Evolutionary conservation across 1,140 invertebrate genomes (phyloP).

Genomic region (Lamellibrachia luymesi): DNA sequence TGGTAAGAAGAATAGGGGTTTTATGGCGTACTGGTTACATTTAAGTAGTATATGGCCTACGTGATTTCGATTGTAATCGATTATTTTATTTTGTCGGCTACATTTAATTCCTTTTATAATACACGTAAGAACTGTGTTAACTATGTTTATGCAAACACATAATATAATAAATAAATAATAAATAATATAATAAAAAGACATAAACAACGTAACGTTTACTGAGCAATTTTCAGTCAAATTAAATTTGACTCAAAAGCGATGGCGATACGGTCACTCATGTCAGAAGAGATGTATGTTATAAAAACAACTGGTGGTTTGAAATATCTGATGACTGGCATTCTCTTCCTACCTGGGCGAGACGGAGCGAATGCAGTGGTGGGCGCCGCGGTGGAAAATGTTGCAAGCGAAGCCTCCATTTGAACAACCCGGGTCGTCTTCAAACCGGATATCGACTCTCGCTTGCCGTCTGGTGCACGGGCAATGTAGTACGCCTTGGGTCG

Average conservation of each 20-base stretch:
- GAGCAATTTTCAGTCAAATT: neutral
- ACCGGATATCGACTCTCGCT: neutral
- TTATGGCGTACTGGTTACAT: neutral
- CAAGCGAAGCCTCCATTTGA: neutral
- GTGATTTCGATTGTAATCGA: no score
- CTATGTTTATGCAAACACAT: neutral
- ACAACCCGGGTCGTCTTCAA: neutral
- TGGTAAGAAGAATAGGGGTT: neutral
- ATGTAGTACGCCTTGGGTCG: neutral
- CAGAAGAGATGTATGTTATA: neutral
- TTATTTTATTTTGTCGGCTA: no score
- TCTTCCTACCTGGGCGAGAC: neutral
- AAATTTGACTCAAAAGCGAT: neutral
- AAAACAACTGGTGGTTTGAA: neutral
- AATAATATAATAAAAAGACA: neutral
- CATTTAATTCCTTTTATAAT: neutral
- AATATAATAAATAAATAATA: no score
- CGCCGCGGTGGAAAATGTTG: neutral
- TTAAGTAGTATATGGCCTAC: neutral
- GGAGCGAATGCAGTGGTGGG: neutral
- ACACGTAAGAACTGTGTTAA: neutral
- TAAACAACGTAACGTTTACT: neutral
- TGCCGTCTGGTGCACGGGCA: neutral
- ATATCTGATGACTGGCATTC: neutral
- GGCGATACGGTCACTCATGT: neutral